These are phyloP conservation scores for Sebastes oblongus DNA, from an alignment of 2,797 vertebrate species.

Conservation along the genomic window DNA sequence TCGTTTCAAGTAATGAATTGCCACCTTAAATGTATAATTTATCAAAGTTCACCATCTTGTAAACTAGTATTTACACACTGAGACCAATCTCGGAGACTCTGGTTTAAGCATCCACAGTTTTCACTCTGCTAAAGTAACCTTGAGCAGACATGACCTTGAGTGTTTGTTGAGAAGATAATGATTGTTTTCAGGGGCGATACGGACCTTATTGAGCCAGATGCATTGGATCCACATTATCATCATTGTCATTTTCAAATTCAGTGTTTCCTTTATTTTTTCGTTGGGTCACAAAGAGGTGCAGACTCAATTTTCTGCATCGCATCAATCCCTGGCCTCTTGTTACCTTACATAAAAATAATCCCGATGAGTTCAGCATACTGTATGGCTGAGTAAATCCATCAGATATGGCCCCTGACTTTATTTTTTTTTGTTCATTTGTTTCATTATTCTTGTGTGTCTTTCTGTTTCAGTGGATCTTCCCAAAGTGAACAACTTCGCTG, in stretches of 20 bases:
- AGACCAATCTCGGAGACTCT: background rate
- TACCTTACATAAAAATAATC: background rate
- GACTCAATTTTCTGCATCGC: background rate
- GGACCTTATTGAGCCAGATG: background rate
- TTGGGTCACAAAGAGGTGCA: background rate
- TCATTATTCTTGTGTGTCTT: background rate
- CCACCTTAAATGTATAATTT: background rate
- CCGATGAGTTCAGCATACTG: background rate
- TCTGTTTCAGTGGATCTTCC: slow-evolving; percentile 84
- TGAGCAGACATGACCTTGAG: background rate
- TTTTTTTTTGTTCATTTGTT: background rate
- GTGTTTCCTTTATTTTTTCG: background rate
- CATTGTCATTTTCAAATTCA: background rate
- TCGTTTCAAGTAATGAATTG: background rate
- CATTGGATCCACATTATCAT: background rate
- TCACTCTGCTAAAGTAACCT: background rate
- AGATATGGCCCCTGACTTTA: background rate
- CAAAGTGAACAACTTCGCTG: slow-evolving; percentile 80
- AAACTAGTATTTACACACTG: background rate
- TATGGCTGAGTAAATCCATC: background rate
- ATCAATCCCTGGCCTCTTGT: background rate
- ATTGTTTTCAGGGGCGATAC: background rate
- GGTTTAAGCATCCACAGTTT: background rate
- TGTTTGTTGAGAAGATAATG: background rate
- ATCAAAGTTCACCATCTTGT: background rate